phyloP scores from a whole-genome alignment of 2,113 vertebrate genomes.

The Amphilophus citrinellus region DNA sequence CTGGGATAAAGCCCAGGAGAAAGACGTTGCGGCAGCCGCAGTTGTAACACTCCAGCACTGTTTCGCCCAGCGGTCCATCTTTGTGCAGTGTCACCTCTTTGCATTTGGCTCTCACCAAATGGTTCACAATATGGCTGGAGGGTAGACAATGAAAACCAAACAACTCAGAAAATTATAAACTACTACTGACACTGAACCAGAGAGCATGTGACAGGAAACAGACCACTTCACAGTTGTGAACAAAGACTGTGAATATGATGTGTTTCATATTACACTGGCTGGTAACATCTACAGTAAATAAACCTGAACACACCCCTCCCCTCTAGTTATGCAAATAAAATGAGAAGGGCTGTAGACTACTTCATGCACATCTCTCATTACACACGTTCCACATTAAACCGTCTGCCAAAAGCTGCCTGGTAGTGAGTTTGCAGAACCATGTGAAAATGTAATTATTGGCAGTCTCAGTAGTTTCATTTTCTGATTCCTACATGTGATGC shows the following conservation, averaged over 20 bases:
- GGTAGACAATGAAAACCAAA: background rate
- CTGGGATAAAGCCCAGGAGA: slow-evolving; percentile 97
- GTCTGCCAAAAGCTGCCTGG: background rate
- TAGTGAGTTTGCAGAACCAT: background rate
- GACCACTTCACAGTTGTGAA: background rate
- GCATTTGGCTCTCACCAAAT: slow-evolving; percentile 97
- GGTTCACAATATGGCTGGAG: slow-evolving; percentile 96
- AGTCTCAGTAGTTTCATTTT: background rate
- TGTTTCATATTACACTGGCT: background rate
- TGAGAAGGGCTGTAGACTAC: background rate
- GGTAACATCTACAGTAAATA: background rate
- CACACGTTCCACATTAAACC: background rate
- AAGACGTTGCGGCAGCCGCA: slow-evolving; percentile 98
- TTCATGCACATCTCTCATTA: background rate
- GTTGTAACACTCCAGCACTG: slow-evolving; percentile 97
- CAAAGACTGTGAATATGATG: background rate
- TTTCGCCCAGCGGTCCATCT: slow-evolving; percentile 96
- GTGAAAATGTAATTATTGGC: background rate
- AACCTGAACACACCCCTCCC: background rate
- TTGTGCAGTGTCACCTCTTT: slow-evolving; percentile 99
- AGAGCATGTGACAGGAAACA: background rate
- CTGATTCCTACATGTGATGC: background rate
- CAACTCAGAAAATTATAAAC: background rate
- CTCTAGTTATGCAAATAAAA: background rate
- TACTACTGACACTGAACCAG: background rate